Evolutionary conservation across 53 echinoderm and acorn worm species (phyloP), one percentile per base, ranked within the genome.

Genomic region (Paracentrotus lividus): DNA sequence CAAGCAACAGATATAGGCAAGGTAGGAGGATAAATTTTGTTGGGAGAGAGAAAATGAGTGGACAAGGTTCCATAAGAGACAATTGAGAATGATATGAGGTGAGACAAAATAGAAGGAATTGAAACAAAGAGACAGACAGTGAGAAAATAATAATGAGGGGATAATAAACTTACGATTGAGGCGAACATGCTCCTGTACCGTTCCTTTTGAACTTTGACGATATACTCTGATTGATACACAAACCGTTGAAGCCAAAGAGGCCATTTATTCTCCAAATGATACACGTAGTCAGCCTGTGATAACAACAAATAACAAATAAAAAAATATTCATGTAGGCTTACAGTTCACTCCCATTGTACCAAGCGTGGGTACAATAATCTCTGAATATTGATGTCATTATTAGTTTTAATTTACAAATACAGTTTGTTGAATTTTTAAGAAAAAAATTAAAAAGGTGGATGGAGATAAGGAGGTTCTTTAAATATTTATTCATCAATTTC

Each of bases 201-300:
- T 29, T 72, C 90, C 51, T 68, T 68, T 52, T 53, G 69, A 21
- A 92, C 42, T 32, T 24, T 77, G 24, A 92, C 38, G 54, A 77
- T 78, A 42, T 92, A 59, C 13, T 92, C 92, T 1, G 92, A 77
- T 24, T 81, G 92, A 34, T 78, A 92, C 15, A 92, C 58, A 33
- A 92, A 54, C n/a, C 92, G 36, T 42, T 92, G 92, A 38, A 92
- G 77, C 92, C 92, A 92, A 8, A 77, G 36, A 0, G 92, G 92
- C 38, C 92, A 78, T 59, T 92, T 92, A 31, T 36, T 78, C 58
- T 92, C 92, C 21, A 92, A 36, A 53, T 77, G 78, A 18, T 92
- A 92, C 8, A 81, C 92, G 43, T 92, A 92, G 55, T 92, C 81
- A 21, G 92, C 81, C 92, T 92, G 20, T 1, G 45, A 33, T 23